Conservation (phyloP, 2,113 vertebrate species). For the Stigmatopora argus region DNA sequence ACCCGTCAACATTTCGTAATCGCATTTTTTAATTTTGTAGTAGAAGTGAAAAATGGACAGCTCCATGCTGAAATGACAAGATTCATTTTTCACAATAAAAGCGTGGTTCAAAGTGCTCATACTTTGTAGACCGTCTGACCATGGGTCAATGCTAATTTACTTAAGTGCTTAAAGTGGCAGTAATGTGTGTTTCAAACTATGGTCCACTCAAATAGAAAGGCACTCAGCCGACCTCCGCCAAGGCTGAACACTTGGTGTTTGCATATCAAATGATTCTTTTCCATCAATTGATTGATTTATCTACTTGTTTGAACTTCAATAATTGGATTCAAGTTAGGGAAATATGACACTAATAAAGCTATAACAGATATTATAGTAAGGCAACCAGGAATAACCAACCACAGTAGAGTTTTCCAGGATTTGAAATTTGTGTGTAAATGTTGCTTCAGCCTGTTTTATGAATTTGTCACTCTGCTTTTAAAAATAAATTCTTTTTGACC, state of each 20-base stretch:
- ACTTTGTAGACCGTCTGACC: neutral
- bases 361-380: too few species aligned
- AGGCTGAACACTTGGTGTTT: neutral
- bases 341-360: too few species aligned
- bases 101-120: neutral
- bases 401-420: neutral
- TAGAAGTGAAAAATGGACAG: neutral
- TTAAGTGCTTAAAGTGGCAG: slow-evolving; percentile 2
- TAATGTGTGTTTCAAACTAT: neutral
- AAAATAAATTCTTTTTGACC: neutral
- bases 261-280: neutral
- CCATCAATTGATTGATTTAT: too few species aligned
- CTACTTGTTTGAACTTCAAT: too few species aligned
- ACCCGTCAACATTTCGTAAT: neutral
- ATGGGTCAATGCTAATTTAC: neutral
- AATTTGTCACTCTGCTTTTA: neutral
- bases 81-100: neutral
- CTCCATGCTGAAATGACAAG: neutral
- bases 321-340: too few species aligned
- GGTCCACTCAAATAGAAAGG: neutral
- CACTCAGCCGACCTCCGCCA: neutral
- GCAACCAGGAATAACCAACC: neutral
- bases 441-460: neutral
- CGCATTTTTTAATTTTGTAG: neutral
- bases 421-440: neutral